phyloP scores from a whole-genome alignment of 2,797 vertebrate species.

The Peromyscus eremicus region DNA sequence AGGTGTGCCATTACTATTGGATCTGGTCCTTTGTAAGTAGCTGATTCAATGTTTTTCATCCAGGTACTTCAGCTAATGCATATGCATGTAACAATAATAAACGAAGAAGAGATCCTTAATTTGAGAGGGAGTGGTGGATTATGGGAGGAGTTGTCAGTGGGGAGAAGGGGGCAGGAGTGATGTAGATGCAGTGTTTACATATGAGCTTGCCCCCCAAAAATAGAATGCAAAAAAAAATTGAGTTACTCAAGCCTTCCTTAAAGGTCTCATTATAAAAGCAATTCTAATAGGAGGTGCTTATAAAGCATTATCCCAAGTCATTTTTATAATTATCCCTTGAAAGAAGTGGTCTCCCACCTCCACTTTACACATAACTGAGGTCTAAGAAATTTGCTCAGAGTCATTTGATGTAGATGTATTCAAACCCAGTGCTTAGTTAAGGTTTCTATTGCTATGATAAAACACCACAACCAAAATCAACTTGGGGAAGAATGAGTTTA shows the following conservation, averaged over 20 bases:
- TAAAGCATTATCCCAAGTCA: neutral
- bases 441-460: neutral
- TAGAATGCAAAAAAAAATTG: neutral
- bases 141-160: neutral
- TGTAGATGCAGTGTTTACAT: neutral
- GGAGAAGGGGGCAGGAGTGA: neutral
- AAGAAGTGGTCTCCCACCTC: neutral
- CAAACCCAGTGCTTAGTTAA: neutral
- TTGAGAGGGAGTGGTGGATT: neutral
- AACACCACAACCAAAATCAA: neutral
- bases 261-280: constrained; percentile 20
- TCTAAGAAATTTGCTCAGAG: neutral
- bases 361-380: neutral
- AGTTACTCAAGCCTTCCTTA: constrained; percentile 36
- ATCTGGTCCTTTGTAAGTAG: neutral
- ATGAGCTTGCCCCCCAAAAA: too few relatives aligned
- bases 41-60: constrained; percentile 21
- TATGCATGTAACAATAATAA: neutral
- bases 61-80: neutral
- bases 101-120: neutral
- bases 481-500: neutral
- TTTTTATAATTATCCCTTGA: constrained; percentile 13
- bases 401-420: neutral
- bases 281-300: neutral
- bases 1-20: constrained; percentile 5